A percentile compares a stretch with the other conserved stretches of the same genome.
Conservation (phyloP, 2,888 invertebrate genomes). For the Hirtodrosophila histrioides region DNA sequence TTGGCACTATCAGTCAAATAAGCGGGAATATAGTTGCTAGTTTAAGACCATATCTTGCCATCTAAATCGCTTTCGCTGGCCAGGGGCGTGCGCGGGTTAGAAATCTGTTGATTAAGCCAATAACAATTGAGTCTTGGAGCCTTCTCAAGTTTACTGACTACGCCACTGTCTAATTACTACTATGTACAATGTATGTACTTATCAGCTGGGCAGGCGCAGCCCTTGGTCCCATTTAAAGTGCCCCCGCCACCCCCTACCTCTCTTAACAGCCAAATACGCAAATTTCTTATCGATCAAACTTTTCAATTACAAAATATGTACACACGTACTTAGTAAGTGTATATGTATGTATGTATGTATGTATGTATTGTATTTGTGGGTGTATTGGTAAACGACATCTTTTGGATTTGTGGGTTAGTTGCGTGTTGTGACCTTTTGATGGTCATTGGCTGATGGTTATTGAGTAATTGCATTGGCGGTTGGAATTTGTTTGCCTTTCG, state of each 20-base stretch:
- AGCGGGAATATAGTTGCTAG: constrained; percentile 20
- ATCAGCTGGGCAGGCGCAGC: constrained; percentile 30
- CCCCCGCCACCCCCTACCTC: background rate
- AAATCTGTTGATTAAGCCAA: too few relatives aligned
- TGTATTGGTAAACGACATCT: background rate
- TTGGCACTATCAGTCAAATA: constrained; percentile 37
- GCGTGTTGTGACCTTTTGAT: constrained; percentile 68
- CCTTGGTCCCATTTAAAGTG: constrained; percentile 40
- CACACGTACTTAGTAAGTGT: too few relatives aligned
- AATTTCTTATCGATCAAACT: constrained; percentile 78
- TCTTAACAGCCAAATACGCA: constrained; percentile 46
- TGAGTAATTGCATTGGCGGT: constrained; percentile 61
- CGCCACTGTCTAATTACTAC: background rate
- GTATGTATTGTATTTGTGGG: constrained; percentile 4
- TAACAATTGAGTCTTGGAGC: too few relatives aligned
- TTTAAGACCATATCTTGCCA: constrained; percentile 39
- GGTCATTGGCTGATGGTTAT: constrained; percentile 52
- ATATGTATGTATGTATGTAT: too few relatives aligned
- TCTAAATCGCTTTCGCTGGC: constrained; percentile 34
- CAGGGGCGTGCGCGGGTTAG: background rate
- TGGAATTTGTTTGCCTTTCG: constrained; percentile 41
- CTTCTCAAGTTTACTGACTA: too few relatives aligned
- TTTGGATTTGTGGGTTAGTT: constrained; percentile 23
- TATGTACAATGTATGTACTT: constrained; percentile 6
- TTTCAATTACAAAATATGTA: constrained; percentile 53